Conservation (phyloP, 2,113 vertebrate genomes). For the Prolemur simus region DNA sequence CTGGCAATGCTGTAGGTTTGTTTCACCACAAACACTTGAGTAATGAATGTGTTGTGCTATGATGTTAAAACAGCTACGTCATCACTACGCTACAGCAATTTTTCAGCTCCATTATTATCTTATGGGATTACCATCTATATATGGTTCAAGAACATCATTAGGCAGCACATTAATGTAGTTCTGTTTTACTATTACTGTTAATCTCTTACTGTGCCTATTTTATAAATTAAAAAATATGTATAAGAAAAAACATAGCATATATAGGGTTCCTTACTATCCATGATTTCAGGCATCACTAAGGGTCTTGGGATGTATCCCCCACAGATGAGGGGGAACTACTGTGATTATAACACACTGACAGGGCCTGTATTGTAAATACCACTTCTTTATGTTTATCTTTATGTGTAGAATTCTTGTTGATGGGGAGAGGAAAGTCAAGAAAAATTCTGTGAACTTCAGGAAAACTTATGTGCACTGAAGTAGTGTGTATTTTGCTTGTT, state of each 20-base stretch:
- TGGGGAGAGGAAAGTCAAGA: neutral
- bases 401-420: neutral
- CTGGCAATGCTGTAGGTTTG: neutral
- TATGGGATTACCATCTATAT: neutral
- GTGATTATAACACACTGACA: neutral
- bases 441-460: neutral
- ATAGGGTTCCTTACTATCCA: neutral
- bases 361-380: neutral
- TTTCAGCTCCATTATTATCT: neutral
- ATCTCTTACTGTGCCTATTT: neutral
- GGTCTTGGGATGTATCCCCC: neutral
- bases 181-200: neutral
- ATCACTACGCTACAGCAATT: neutral
- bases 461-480: neutral
- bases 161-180: neutral
- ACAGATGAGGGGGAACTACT: neutral
- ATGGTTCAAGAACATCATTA: neutral
- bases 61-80: neutral
- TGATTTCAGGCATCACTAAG: neutral
- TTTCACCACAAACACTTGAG: neutral
- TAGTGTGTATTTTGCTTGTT: constrained; percentile 18
- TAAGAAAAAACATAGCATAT: neutral
- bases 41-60: neutral
- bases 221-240: neutral
- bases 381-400: neutral